phyloP scores from a whole-genome alignment of 2,113 vertebrate genomes.

The Cyprinodon variegatus region DNA sequence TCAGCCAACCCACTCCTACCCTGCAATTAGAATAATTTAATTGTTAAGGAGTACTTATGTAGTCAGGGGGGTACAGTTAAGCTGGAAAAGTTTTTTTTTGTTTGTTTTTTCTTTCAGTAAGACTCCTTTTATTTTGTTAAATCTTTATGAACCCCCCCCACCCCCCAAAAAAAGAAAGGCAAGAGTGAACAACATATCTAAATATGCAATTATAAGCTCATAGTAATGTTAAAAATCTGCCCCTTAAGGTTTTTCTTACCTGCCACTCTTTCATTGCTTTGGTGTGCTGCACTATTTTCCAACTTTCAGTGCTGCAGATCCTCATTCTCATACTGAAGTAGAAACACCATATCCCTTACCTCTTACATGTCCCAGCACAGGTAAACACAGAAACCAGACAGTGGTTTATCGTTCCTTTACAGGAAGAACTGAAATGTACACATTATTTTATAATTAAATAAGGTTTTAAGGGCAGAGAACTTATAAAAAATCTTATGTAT shows the following conservation, averaged over 20 bases:
- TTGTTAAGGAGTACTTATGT: too few species aligned
- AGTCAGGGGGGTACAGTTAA: too few species aligned
- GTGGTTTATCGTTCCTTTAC: background rate
- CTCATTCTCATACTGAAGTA: too few species aligned
- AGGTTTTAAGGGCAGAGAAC: background rate
- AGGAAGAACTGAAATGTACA: background rate
- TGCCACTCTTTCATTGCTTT: background rate
- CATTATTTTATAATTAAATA: background rate
- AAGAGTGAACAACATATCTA: background rate
- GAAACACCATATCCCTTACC: too few species aligned
- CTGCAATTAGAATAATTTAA: too few species aligned
- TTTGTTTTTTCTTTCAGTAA: too few species aligned
- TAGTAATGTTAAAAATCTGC: too few species aligned
- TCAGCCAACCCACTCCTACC: too few species aligned
- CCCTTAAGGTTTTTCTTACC: background rate
- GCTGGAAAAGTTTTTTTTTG: too few species aligned
- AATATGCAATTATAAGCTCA: background rate
- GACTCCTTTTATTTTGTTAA: too few species aligned
- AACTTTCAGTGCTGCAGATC: background rate
- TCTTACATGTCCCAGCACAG: too few species aligned
- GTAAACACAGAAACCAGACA: background rate
- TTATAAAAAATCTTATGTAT: background rate
- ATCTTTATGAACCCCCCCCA: too few species aligned
- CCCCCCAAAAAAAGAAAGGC: background rate
- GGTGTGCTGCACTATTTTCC: background rate